Percentiles rank a stretch among this genome's conserved stretches.
Conservation (phyloP, 2,113 vertebrate species). For the Platysternon megacephalum region DNA sequence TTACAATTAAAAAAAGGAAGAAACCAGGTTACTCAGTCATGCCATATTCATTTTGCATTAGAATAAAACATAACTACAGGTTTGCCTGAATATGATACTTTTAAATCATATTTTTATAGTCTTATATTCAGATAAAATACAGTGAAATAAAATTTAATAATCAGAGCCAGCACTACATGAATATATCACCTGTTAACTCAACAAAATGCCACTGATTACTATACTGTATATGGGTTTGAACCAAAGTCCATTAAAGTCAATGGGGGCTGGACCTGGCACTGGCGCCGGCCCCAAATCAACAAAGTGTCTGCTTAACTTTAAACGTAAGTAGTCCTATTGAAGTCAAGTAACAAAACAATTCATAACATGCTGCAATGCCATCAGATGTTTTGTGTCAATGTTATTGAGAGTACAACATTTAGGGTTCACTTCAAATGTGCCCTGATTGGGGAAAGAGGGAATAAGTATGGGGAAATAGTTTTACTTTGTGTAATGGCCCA, state of each 20-base stretch:
- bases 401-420: background rate
- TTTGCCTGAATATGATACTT: background rate
- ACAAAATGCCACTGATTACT: background rate
- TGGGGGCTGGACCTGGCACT: background rate
- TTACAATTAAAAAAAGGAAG: background rate
- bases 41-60: rapidly evolving
- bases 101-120: background rate
- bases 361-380: background rate
- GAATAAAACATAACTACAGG: background rate
- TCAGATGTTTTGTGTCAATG: background rate
- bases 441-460: no score
- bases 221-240: background rate
- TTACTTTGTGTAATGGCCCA: no score
- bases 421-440: background rate
- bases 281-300: background rate
- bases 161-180: background rate
- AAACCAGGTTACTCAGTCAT: background rate
- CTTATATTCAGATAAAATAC: background rate
- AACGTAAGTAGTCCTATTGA: background rate
- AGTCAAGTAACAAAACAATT: background rate
- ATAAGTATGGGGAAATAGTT: no score
- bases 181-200: background rate
- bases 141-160: background rate
- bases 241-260: background rate
- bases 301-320: background rate